A percentile compares a stretch with the other conserved stretches of the same genome.
These are phyloP conservation scores for Callyntrura guangdongensis DNA, from an alignment of 2,888 invertebrate species.

Conservation along the genomic window DNA sequence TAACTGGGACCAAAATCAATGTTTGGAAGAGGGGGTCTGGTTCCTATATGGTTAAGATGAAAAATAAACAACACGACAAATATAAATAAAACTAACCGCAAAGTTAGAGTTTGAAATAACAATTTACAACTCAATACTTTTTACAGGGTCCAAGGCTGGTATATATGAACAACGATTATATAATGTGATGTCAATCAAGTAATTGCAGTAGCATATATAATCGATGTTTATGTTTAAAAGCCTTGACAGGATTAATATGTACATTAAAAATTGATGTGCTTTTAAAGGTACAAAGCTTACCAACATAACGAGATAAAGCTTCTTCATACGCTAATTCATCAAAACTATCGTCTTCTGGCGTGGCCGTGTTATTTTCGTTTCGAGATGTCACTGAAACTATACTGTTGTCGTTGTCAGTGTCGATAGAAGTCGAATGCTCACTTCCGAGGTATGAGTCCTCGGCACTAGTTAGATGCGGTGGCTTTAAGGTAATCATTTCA, in stretches of 20 bases:
- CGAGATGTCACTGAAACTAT: slow-evolving; percentile 48
- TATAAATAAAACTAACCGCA: too few relatives aligned
- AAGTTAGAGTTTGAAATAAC: too few relatives aligned
- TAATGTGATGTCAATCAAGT: too few relatives aligned
- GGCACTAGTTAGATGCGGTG: slow-evolving; percentile 88
- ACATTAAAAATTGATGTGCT: too few relatives aligned
- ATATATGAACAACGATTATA: neutral
- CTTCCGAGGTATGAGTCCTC: slow-evolving; percentile 74
- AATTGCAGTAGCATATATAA: too few relatives aligned
- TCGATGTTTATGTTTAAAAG: too few relatives aligned
- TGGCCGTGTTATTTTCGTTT: slow-evolving; percentile 55
- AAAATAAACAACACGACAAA: too few relatives aligned
- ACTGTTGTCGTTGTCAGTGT: neutral
- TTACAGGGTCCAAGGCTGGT: too few relatives aligned
- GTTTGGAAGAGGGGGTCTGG: slow-evolving; percentile 90
- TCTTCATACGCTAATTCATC: slow-evolving; percentile 81
- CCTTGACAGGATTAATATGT: too few relatives aligned
- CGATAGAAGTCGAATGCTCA: neutral
- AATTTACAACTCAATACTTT: too few relatives aligned
- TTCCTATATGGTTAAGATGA: slow-evolving; percentile 87
- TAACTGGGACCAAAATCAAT: slow-evolving; percentile 88
- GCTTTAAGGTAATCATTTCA: slow-evolving; percentile 92
- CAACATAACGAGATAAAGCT: slow-evolving; percentile 75
- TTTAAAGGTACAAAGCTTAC: too few relatives aligned
- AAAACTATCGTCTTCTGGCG: slow-evolving; percentile 61